Conservation (phyloP, 2,113 vertebrate genomes). For the Macaca nemestrina region DNA sequence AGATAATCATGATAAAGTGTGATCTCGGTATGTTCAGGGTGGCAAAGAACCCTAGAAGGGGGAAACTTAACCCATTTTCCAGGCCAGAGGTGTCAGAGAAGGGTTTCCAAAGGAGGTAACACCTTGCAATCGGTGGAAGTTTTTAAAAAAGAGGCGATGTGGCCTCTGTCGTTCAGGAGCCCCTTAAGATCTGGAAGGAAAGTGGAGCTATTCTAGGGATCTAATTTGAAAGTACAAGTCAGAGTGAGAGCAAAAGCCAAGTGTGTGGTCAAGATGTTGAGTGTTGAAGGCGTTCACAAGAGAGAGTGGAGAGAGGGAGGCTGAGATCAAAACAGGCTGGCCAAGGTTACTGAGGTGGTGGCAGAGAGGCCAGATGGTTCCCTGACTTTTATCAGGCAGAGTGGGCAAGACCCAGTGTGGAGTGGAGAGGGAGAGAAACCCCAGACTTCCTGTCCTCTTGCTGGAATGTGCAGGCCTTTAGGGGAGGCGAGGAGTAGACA, state of each 20-base stretch:
- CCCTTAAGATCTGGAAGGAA: not conserved
- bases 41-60: not conserved
- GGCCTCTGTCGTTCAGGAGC: not conserved
- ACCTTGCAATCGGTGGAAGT: not conserved
- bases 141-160: not conserved
- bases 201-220: not conserved
- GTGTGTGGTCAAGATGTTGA: not conserved
- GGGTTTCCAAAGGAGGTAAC: not conserved
- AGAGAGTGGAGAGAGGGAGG: not conserved
- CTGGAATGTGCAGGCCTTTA: slow-evolving; percentile 2
- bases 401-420: not conserved
- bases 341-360: not conserved
- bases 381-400: slow-evolving; percentile 12
- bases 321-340: not conserved
- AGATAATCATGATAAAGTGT: not conserved
- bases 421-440: slow-evolving; percentile 20
- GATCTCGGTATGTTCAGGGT: not conserved
- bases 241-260: not conserved
- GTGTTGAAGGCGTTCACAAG: not conserved
- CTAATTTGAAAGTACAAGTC: not conserved
- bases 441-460: slow-evolving; percentile 56
- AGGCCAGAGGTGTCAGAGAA: not conserved
- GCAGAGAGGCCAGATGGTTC: not conserved
- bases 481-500: not conserved
- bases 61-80: not conserved